phyloP scores from a whole-genome alignment of 1,140 invertebrate genomes.

The Matsumurasca onukii region DNA sequence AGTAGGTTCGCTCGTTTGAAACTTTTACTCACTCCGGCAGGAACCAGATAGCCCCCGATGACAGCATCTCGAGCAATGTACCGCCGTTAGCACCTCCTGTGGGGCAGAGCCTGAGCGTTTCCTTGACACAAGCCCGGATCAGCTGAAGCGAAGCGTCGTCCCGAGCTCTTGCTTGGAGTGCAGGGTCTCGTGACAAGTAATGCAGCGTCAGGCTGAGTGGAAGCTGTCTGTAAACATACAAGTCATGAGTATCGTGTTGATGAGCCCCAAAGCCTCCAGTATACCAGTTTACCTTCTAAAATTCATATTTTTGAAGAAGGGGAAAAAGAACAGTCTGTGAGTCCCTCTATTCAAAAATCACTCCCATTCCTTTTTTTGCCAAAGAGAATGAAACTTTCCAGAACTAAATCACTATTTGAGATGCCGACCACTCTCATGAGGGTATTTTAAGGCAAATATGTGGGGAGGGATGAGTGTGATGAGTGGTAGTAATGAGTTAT shows the following conservation, averaged over 20 bases:
- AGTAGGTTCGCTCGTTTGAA: not conserved
- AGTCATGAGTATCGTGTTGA: constrained; percentile 1
- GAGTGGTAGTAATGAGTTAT: no score
- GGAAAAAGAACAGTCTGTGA: no score
- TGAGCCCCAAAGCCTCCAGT: no score
- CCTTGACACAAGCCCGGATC: constrained; percentile 66
- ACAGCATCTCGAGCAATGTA: constrained; percentile 48
- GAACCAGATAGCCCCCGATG: constrained; percentile 52
- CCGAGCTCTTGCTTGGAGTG: constrained; percentile 47
- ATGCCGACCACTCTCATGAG: no score
- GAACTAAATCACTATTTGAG: no score
- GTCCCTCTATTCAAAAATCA: no score
- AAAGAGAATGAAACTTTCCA: no score
- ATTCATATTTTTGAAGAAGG: no score
- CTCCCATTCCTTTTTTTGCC: no score
- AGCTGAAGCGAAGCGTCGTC: constrained; percentile 58
- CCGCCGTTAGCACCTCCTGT: constrained; percentile 52
- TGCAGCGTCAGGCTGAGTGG: constrained; percentile 55
- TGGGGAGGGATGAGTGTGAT: no score
- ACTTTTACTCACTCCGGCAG: constrained; percentile 48
- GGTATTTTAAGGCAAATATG: no score
- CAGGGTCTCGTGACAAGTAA: constrained; percentile 59
- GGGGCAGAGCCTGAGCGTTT: constrained; percentile 58
- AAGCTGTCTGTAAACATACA: constrained; percentile 51
- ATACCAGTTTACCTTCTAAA: no score